Percentiles rank a stretch among this genome's conserved stretches.
These are phyloP conservation scores for Minunthozetes semirufus DNA, from an alignment of 2,888 invertebrate genomes.

Conservation along the genomic window DNA sequence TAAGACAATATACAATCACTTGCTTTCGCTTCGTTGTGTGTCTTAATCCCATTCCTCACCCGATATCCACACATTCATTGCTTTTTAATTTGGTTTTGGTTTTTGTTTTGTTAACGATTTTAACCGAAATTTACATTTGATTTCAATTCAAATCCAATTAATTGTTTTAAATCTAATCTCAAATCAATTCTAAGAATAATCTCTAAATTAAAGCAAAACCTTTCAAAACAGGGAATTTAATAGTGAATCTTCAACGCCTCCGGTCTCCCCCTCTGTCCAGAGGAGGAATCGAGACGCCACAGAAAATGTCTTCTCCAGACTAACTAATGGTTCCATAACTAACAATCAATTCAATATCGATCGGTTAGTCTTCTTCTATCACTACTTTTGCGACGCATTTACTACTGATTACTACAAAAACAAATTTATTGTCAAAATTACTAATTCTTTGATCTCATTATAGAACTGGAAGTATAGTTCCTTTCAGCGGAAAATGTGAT, in stretches of 20 bases:
- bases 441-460: not conserved
- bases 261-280: conserved; percentile 55
- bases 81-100: not conserved
- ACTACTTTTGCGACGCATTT: not conserved
- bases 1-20: conserved; percentile 25
- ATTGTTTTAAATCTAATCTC: not conserved
- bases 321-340: conserved; percentile 57
- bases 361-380: conserved; percentile 35
- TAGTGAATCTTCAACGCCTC: conserved; percentile 51
- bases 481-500: conserved; percentile 40
- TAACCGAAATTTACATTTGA: not conserved
- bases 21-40: not conserved
- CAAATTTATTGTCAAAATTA: no score
- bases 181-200: not conserved
- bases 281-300: conserved; percentile 50
- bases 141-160: not conserved
- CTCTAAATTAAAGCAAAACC: conserved; percentile 37
- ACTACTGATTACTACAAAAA: not conserved
- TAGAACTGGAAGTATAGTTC: conserved; percentile 42
- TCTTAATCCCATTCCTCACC: not conserved
- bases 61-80: not conserved
- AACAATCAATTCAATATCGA: conserved; percentile 48
- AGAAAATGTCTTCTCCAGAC: conserved; percentile 68
- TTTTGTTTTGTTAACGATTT: not conserved
- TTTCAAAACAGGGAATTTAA: conserved; percentile 11